These are phyloP conservation scores for Ctenoplectra terminalis DNA, from an alignment of 1,140 invertebrate genomes.

Conservation along the genomic window DNA sequence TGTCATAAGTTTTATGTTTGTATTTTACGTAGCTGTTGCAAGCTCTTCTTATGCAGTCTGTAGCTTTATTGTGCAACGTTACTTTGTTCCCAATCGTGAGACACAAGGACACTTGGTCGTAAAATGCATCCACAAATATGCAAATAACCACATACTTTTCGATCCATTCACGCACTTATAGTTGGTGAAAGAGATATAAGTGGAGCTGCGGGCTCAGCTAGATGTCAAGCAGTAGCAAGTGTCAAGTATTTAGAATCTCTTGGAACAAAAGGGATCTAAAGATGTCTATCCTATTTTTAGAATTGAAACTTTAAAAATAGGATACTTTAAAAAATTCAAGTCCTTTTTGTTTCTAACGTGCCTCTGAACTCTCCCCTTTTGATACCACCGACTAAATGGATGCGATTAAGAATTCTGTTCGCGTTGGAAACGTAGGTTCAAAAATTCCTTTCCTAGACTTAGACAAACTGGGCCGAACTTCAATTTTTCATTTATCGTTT, in stretches of 20 bases:
- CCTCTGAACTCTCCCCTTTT: not conserved
- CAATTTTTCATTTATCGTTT: too few relatives aligned
- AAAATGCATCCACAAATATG: not conserved
- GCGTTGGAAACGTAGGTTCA: too few relatives aligned
- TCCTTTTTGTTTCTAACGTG: not conserved
- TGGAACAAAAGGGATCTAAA: not conserved
- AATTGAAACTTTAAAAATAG: not conserved
- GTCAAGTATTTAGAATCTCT: slow-evolving; percentile 3
- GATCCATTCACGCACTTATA: not conserved
- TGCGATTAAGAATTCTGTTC: too few relatives aligned
- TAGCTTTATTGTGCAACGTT: not conserved
- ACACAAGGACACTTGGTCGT: not conserved
- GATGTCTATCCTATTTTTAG: not conserved
- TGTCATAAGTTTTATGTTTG: not conserved
- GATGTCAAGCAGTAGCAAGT: slow-evolving; percentile 2
- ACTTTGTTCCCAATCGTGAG: not conserved
- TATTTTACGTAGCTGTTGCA: not conserved
- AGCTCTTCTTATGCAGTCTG: not conserved
- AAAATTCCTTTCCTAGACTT: too few relatives aligned
- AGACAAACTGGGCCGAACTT: too few relatives aligned
- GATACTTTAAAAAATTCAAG: not conserved
- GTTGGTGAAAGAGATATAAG: not conserved
- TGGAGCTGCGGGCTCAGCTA: not conserved
- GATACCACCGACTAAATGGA: too few relatives aligned
- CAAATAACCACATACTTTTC: not conserved